Evolutionary conservation across 2,113 vertebrate species (phyloP), one percentile per base, ranked within the genome.

Genomic region (Salvator merianae): DNA sequence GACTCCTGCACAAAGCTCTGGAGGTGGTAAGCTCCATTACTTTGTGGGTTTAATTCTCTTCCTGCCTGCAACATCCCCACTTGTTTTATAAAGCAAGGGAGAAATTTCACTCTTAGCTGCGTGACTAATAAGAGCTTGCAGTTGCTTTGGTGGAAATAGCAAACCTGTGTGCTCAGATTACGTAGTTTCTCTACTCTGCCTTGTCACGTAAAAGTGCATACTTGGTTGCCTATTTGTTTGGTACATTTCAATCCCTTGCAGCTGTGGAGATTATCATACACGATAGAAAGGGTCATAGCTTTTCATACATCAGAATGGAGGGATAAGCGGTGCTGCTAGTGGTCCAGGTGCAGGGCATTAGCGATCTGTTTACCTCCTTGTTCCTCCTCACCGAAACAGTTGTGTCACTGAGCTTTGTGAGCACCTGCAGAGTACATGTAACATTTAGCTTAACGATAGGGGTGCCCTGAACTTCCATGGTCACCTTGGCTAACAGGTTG

Each of bases 131-230:
- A 12, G 10, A 0, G 75, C 50, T 73, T n/a, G 36, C 0, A 3
- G 79, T 62, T 26, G 40, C n/a, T 1, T 0, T 9, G 0, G 34
- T 6, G 9, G 40, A 78, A 90, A 77, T 59, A 30, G 62, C n/a
- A 0, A 43, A 0, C 0, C 3, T 74, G 3, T 1, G 13, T 9
- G 79, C 72, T 16, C 63, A 26, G 74, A 40, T 77, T 8, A 26
- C 0, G 0, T 8, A 3, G 18, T 22, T 0, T 83, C 79, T 24
- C 71, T 0, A 26, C 1, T 22, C 40, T 22, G 2, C 40, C 68
- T 1, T 0, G 82, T 63, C 83, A 62, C 66, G 75, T 28, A 77
- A 36, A 18, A 65, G 53, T 43, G 53, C 32, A 26, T 73, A 47
- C 59, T 65, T 3, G 8, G 14, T 50, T 30, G 22, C 55, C 38